Conservation (phyloP, 2,797 vertebrate species). For the Muscicapa comitata region DNA sequence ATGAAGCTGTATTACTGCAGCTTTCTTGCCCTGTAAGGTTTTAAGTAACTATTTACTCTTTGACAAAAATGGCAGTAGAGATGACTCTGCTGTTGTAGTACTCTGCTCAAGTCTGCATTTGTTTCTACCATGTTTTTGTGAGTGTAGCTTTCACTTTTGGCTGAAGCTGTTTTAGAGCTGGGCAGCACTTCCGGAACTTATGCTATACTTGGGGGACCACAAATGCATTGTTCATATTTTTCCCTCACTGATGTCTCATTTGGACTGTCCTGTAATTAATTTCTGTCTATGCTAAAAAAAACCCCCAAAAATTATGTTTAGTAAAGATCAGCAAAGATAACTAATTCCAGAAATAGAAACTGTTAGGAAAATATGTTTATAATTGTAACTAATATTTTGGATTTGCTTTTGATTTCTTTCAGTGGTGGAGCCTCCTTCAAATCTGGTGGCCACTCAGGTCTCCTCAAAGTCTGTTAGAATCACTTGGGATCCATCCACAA, state of each 20-base stretch:
- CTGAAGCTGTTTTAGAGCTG: neutral
- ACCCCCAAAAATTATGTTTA: neutral
- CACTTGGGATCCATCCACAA: constrained; percentile 84
- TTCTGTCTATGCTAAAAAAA: neutral
- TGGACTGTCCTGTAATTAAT: neutral
- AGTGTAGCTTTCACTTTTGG: neutral
- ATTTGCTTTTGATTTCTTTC: constrained; percentile 37
- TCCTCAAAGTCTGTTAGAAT: constrained; percentile 88
- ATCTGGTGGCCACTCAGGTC: constrained; percentile 85
- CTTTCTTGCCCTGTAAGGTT: neutral
- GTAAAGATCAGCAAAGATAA: neutral
- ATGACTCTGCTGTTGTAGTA: neutral
- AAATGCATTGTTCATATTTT: neutral
- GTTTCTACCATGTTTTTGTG: neutral
- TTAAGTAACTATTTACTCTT: neutral
- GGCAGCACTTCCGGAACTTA: neutral
- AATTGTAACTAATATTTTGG: neutral
- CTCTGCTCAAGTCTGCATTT: neutral
- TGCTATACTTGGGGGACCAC: neutral
- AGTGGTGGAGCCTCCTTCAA: constrained; percentile 89
- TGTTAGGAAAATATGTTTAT: neutral
- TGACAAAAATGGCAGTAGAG: neutral
- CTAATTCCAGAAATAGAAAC: neutral
- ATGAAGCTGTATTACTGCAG: neutral
- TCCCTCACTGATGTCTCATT: neutral